These are phyloP conservation scores for Momotus momota DNA, from an alignment of 2,797 vertebrate species.

Conservation along the genomic window DNA sequence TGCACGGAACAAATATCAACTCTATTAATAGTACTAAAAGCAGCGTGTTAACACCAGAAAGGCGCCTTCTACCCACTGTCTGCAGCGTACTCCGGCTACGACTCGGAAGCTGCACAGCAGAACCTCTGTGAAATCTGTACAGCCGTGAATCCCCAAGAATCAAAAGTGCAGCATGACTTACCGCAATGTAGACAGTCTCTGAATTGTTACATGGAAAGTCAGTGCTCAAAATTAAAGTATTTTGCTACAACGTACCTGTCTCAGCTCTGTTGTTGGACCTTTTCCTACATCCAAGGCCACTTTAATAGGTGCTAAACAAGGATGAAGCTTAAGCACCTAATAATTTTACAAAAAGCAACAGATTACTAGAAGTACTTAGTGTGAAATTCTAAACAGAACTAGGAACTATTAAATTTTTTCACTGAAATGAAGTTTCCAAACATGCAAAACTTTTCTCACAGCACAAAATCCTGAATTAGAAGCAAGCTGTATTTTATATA, in stretches of 20 bases:
- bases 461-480: neutral
- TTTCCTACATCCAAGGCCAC: conserved; percentile 89
- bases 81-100: neutral
- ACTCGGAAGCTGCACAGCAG: neutral
- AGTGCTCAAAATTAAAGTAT: neutral
- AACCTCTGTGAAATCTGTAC: neutral
- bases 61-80: neutral
- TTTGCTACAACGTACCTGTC: conserved; percentile 83
- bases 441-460: neutral
- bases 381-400: neutral
- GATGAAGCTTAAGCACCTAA: conserved; percentile 95
- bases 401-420: neutral
- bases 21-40: neutral
- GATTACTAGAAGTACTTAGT: neutral
- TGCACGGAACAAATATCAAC: neutral
- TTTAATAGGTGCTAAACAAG: conserved; percentile 92
- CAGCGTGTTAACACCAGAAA: neutral
- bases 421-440: neutral
- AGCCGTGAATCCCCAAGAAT: neutral
- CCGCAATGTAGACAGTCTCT: neutral
- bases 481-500: neutral
- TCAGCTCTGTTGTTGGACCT: conserved; percentile 87
- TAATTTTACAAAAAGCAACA: neutral
- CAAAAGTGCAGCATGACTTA: neutral
- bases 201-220: neutral